phyloP scores from a whole-genome alignment of 2,888 invertebrate species.

The Bimastos eiseni region DNA sequence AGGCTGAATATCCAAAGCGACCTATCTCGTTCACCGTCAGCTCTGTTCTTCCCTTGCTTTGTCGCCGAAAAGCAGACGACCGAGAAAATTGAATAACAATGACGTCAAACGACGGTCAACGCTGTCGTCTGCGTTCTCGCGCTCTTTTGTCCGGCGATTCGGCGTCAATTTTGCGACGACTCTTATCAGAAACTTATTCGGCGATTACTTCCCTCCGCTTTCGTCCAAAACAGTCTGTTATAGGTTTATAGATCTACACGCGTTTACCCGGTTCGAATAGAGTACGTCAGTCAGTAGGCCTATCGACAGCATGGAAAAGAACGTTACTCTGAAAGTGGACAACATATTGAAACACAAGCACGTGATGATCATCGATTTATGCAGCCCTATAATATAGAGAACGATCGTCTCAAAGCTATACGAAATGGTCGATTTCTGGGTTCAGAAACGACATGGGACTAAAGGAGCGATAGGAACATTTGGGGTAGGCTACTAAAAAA shows the following conservation, averaged over 20 bases:
- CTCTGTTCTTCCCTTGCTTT: neutral
- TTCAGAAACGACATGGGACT: no score
- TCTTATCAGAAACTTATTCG: neutral
- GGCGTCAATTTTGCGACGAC: neutral
- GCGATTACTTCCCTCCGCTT: neutral
- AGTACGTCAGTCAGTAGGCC: neutral
- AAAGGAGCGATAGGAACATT: no score
- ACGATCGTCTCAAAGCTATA: no score
- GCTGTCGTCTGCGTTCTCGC: neutral
- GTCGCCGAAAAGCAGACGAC: neutral
- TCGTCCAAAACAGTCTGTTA: neutral
- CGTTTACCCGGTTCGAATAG: neutral
- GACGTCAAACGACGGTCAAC: neutral
- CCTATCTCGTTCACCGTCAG: neutral
- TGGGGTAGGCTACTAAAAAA: no score
- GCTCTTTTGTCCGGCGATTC: neutral
- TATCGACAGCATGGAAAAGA: neutral
- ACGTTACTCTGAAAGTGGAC: no score
- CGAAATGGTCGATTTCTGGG: no score
- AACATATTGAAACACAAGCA: no score
- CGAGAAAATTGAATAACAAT: conserved; percentile 6
- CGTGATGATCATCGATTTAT: no score
- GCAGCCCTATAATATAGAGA: no score
- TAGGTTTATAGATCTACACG: neutral
- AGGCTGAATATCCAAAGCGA: neutral